Evolutionary conservation across 1,140 invertebrate species (phyloP).

Genomic region (Drosophila sulfurigaster): DNA sequence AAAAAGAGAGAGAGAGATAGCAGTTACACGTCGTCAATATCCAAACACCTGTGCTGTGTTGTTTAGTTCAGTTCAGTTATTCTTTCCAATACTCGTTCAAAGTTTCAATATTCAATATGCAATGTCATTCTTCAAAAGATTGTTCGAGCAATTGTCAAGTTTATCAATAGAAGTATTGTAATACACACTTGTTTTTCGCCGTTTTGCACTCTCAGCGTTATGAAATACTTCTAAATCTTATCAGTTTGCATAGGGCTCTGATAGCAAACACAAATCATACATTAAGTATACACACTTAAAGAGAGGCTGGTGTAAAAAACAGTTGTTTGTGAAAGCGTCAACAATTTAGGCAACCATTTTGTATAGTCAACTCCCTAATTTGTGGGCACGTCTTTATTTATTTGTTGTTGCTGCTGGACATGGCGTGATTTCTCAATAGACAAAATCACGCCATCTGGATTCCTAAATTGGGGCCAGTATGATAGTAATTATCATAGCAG

Average conservation of each 20-base stretch:
- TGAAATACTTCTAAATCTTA: conserved; percentile 62
- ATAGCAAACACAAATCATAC: conserved; percentile 29
- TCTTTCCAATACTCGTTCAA: conserved; percentile 49
- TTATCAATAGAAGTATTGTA: conserved; percentile 36
- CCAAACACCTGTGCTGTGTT: conserved; percentile 1
- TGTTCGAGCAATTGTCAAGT: conserved; percentile 65
- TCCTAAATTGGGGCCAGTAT: conserved; percentile 13
- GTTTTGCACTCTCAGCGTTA: conserved; percentile 29
- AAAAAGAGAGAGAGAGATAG: conserved; percentile 8
- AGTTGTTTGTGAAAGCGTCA: conserved; percentile 25
- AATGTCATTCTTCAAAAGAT: conserved; percentile 50
- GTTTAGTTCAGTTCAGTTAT: neutral
- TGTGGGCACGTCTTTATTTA: conserved; percentile 19
- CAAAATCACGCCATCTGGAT: conserved; percentile 36
- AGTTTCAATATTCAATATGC: conserved; percentile 45
- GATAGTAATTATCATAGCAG: conserved; percentile 20
- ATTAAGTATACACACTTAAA: conserved; percentile 10
- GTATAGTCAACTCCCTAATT: neutral
- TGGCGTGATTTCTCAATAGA: conserved; percentile 40
- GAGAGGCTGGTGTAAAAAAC: conserved; percentile 20
- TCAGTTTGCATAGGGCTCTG: conserved; percentile 38
- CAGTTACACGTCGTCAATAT: conserved; percentile 31
- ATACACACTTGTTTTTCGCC: conserved; percentile 17
- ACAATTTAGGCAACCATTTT: conserved; percentile 19
- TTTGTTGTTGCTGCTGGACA: conserved; percentile 3